Percentiles rank a stretch among this genome's conserved stretches.
Evolutionary conservation across 2,888 invertebrate genomes (phyloP).

Genomic region (Hemistola chrysoprasaria): DNA sequence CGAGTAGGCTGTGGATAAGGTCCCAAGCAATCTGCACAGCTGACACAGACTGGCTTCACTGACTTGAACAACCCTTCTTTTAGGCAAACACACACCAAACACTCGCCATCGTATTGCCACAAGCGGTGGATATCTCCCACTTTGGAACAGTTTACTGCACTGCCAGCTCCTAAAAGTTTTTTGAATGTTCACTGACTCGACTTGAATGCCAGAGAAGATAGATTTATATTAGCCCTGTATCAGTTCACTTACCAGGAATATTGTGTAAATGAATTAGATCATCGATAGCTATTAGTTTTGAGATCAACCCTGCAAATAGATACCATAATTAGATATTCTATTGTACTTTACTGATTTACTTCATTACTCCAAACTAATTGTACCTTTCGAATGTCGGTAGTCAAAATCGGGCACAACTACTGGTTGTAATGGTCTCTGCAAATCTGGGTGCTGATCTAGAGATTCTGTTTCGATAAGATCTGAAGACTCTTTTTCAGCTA

Average conservation of each 20-base stretch:
- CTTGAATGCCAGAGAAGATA: too few relatives aligned
- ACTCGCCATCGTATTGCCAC: conserved; percentile 41
- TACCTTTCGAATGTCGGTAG: too few relatives aligned
- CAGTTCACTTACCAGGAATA: conserved; percentile 48
- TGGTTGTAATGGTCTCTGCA: too few relatives aligned
- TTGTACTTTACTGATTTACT: too few relatives aligned
- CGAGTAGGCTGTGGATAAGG: conserved; percentile 20
- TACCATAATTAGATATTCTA: too few relatives aligned
- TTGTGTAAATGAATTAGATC: conserved; percentile 45
- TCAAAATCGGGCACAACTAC: too few relatives aligned
- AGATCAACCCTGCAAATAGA: conserved; percentile 38
- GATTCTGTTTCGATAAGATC: too few relatives aligned
- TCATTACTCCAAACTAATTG: too few relatives aligned
- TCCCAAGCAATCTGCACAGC: conserved; percentile 43
- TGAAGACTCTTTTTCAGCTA: too few relatives aligned
- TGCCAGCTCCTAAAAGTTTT: conserved; percentile 44
- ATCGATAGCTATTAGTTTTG: conserved; percentile 40
- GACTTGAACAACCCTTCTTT: conserved; percentile 1
- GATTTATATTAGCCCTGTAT: too few relatives aligned
- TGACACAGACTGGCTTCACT: conserved; percentile 47
- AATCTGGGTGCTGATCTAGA: too few relatives aligned
- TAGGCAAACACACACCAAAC: conserved; percentile 59
- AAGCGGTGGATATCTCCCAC: conserved; percentile 54
- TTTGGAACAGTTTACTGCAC: conserved; percentile 39
- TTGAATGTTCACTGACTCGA: too few relatives aligned